Conservation (phyloP, 2,888 invertebrate genomes). For the Harmothoe impar region DNA sequence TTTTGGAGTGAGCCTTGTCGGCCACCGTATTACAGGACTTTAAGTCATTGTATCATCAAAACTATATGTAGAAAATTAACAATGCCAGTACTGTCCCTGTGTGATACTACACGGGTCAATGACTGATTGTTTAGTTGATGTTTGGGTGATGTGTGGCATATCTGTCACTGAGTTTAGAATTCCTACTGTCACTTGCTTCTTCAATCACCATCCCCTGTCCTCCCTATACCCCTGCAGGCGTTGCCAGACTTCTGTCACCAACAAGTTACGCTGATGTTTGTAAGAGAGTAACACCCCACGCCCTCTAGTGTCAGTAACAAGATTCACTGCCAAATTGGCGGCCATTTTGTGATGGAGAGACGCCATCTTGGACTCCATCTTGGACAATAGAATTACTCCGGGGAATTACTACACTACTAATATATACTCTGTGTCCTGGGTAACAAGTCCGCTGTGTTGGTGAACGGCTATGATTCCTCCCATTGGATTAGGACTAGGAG, state of each 20-base stretch:
- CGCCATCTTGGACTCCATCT: background rate
- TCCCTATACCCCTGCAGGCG: background rate
- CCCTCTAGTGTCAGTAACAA: background rate
- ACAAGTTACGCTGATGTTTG: background rate
- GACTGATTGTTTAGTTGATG: background rate
- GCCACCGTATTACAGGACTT: no score
- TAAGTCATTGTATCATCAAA: no score
- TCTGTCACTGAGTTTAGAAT: slow-evolving; percentile 13
- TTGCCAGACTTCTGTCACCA: background rate
- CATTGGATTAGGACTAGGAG: no score
- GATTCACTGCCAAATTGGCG: background rate
- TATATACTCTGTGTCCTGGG: no score
- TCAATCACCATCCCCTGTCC: background rate
- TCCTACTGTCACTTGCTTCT: slow-evolving; percentile 14
- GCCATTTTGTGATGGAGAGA: background rate
- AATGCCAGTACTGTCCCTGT: no score
- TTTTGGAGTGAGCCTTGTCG: no score
- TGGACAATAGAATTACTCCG: no score
- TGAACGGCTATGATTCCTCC: no score
- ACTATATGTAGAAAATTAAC: no score
- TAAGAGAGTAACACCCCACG: background rate
- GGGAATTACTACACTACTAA: no score
- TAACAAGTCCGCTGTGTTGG: no score
- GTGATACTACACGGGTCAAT: no score
- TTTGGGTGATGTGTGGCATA: background rate